Evolutionary conservation across 35 echinoderm and acorn worm species (phyloP).

Genomic region (Heliocidaris tuberculata): DNA sequence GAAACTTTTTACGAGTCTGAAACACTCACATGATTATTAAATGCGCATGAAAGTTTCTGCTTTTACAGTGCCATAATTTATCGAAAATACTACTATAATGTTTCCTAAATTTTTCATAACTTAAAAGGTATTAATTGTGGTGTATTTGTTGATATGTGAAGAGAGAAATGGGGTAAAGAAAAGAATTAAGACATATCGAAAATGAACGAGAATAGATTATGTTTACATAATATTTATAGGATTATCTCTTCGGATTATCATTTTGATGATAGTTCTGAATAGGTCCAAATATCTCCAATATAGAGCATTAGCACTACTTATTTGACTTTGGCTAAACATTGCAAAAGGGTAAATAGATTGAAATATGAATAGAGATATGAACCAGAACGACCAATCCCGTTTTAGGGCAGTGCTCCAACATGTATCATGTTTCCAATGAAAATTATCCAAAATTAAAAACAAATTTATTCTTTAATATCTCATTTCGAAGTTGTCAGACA

Average conservation of each 20-base stretch:
- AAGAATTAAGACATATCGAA: neutral
- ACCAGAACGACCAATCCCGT: neutral
- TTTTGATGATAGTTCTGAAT: no score
- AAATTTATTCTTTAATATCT: neutral
- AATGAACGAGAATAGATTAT: no score
- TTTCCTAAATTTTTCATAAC: no score
- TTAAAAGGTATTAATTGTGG: no score
- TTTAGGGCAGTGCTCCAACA: neutral
- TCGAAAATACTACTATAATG: no score
- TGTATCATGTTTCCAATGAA: neutral
- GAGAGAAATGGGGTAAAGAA: neutral
- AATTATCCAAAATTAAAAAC: slow-evolving; percentile 1
- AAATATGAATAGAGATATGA: neutral
- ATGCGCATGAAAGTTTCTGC: no score
- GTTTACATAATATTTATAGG: no score
- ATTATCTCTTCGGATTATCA: no score
- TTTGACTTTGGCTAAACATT: neutral
- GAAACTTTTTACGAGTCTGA: no score
- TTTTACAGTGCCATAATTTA: no score
- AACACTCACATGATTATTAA: no score
- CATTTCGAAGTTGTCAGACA: neutral
- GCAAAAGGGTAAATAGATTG: neutral
- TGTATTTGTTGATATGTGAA: no score
- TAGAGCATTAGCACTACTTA: neutral
- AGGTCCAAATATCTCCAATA: neutral